Conservation (phyloP, 2,113 vertebrate genomes). For the Notechis scutatus region DNA sequence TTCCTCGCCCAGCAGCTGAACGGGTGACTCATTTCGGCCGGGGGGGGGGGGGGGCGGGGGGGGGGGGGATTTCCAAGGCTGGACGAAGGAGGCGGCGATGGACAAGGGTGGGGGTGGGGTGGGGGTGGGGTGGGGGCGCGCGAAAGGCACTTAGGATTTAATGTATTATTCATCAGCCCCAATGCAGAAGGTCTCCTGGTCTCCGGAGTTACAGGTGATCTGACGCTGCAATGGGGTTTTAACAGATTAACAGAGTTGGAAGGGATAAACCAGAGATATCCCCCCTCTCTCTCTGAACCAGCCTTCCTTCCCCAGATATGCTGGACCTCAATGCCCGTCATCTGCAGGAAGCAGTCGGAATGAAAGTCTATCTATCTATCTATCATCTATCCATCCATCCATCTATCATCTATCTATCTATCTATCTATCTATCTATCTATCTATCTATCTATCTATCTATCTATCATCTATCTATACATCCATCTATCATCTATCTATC, state of each 20-base stretch:
- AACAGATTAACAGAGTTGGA: background rate
- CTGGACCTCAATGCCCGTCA: background rate
- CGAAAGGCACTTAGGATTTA: background rate
- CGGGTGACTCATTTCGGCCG: background rate
- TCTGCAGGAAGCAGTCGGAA: background rate
- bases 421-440: too few species aligned
- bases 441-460: too few species aligned
- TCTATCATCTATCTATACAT: too few species aligned
- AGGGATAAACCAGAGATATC: background rate
- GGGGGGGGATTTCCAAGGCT: background rate
- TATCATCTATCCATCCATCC: too few species aligned
- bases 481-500: too few species aligned
- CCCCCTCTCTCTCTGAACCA: background rate
- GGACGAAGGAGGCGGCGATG: background rate
- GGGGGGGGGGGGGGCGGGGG: too few species aligned
- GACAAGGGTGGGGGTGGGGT: fast-evolving
- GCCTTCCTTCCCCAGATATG: background rate
- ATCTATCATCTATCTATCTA: too few species aligned
- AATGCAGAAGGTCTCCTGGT: background rate
- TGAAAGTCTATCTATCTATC: background rate
- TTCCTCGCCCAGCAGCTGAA: slow-evolving; percentile 9
- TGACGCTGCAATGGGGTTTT: background rate
- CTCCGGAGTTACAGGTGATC: background rate
- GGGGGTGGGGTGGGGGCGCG: fast-evolving
- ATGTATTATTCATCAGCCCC: background rate